Evolutionary conservation across 2,888 invertebrate genomes (phyloP).

Genomic region (Nomada flava): DNA sequence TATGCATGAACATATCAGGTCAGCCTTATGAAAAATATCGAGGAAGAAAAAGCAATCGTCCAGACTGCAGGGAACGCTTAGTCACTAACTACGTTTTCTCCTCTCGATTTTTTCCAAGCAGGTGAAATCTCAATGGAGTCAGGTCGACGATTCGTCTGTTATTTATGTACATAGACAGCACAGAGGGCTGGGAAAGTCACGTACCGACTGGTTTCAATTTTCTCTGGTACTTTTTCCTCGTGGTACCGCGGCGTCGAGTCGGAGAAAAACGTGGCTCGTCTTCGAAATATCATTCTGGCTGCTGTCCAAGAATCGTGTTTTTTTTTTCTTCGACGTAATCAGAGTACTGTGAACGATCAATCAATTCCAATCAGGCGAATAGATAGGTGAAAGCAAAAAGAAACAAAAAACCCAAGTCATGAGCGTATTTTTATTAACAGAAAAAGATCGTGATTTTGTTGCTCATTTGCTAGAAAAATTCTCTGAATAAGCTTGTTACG

Average conservation of each 20-base stretch:
- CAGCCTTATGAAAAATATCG: neutral
- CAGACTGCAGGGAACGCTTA: neutral
- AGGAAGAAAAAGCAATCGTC: neutral
- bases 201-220: conserved; percentile 57
- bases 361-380: conserved; percentile 39
- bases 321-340: conserved; percentile 44
- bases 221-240: conserved; percentile 13
- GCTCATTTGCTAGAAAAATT: neutral
- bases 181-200: conserved; percentile 38
- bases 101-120: neutral
- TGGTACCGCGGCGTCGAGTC: neutral
- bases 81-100: conserved; percentile 23
- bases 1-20: neutral
- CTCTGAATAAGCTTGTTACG: neutral
- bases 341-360: conserved; percentile 45
- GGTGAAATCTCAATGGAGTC: conserved; percentile 20
- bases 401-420: conserved; percentile 29
- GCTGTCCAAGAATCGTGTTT: conserved; percentile 43
- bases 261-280: conserved; percentile 44
- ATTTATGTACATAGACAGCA: conserved; percentile 47
- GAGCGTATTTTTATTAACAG: conserved; percentile 29
- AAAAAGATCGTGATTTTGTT: neutral
- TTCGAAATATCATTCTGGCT: conserved; percentile 67
- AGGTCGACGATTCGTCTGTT: conserved; percentile 52
- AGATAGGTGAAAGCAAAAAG: conserved; percentile 3